Conservation (phyloP, 2,888 invertebrate genomes). For the Himalopsyche japonica region DNA sequence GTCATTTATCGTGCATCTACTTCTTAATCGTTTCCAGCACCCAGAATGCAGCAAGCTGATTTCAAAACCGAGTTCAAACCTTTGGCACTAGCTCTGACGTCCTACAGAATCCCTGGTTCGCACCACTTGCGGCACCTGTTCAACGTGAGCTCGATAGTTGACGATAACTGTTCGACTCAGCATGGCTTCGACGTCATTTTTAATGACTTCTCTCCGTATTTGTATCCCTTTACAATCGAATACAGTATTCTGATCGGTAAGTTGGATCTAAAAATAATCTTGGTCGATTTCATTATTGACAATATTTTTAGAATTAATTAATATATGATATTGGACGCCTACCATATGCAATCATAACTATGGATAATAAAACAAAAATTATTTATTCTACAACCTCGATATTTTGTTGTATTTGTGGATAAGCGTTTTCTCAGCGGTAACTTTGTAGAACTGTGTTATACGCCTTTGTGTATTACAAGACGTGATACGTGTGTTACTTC, state of each 20-base stretch:
- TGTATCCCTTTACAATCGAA: slow-evolving; percentile 81
- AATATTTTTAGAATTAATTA: not conserved
- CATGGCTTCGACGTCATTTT: slow-evolving; percentile 56
- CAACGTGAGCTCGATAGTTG: slow-evolving; percentile 51
- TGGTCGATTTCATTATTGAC: not conserved
- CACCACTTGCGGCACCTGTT: slow-evolving; percentile 47
- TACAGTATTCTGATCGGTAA: slow-evolving; percentile 77
- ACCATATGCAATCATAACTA: not conserved
- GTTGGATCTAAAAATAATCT: slow-evolving; percentile 29
- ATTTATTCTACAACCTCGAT: too few relatives aligned
- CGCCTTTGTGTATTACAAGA: too few relatives aligned
- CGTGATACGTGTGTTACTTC: too few relatives aligned
- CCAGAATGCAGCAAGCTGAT: not conserved
- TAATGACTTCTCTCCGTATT: slow-evolving; percentile 71
- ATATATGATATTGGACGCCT: not conserved
- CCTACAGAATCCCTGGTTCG: slow-evolving; percentile 45
- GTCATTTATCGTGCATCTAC: too few relatives aligned
- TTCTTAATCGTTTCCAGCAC: not conserved
- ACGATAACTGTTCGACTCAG: slow-evolving; percentile 55
- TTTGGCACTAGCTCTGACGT: slow-evolving; percentile 46
- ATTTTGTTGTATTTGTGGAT: too few relatives aligned
- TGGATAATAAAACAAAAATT: not conserved
- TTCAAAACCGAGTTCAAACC: slow-evolving; percentile 30
- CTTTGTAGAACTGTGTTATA: too few relatives aligned
- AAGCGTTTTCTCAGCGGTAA: too few relatives aligned